These are phyloP conservation scores for Torymus tubicola DNA, from an alignment of 2,888 invertebrate genomes.

Conservation along the genomic window DNA sequence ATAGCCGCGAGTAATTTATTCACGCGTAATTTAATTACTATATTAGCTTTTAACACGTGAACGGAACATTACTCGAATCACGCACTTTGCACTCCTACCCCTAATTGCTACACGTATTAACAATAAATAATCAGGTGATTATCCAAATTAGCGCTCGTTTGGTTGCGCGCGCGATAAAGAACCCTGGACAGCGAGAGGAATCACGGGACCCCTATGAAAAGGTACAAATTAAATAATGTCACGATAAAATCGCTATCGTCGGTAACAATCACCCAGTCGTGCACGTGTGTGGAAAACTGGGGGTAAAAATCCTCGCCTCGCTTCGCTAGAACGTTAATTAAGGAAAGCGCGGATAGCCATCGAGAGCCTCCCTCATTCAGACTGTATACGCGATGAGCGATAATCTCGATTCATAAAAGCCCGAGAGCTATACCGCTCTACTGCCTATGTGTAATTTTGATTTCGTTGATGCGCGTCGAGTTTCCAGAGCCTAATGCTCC, in stretches of 20 bases:
- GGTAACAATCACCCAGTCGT: not conserved
- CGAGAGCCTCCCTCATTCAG: not conserved
- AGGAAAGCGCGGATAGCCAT: conserved; percentile 17
- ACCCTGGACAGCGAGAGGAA: not conserved
- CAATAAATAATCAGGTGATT: not conserved
- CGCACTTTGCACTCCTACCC: too few species aligned
- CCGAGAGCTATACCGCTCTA: too few species aligned
- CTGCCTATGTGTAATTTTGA: conserved; percentile 22
- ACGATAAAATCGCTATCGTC: conserved; percentile 20
- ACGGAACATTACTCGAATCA: too few species aligned
- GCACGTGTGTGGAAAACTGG: not conserved
- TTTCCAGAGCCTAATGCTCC: conserved; percentile 34
- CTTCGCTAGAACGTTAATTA: conserved; percentile 16
- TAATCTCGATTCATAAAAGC: conserved; percentile 42
- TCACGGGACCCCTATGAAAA: not conserved
- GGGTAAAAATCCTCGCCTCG: conserved; percentile 19
- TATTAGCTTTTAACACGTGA: too few species aligned
- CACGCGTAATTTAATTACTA: too few species aligned
- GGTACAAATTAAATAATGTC: conserved; percentile 33
- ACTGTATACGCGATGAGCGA: not conserved
- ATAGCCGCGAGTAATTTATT: not conserved
- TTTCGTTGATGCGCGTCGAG: conserved; percentile 40
- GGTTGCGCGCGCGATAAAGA: not conserved
- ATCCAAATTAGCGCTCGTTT: not conserved
- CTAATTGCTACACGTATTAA: not conserved